Evolutionary conservation across 2,888 invertebrate species (phyloP).

Genomic region (Parthenolecanium corni): DNA sequence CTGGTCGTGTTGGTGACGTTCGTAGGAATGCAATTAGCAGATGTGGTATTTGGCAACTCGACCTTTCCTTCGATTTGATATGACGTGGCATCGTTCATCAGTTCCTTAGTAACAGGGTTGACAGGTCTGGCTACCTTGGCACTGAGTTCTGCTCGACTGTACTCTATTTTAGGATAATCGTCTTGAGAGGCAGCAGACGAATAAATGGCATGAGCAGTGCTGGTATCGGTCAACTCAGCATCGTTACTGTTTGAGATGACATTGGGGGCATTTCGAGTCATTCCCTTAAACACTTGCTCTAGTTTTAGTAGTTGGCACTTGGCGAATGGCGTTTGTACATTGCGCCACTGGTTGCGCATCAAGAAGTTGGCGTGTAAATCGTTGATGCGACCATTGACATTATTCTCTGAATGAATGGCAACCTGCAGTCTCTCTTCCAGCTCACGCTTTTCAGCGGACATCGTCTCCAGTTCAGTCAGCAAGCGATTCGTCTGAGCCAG

Average conservation of each 20-base stretch:
- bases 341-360: slow-evolving; percentile 10
- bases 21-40: slow-evolving; percentile 1
- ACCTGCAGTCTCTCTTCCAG: slow-evolving; percentile 49
- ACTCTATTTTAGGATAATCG: background rate
- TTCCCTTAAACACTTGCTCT: slow-evolving; percentile 15
- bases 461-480: slow-evolving; percentile 50
- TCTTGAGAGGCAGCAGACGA: background rate
- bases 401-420: slow-evolving; percentile 39
- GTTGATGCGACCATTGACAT: slow-evolving; percentile 3
- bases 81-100: slow-evolving; percentile 15
- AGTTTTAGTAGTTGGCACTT: slow-evolving; percentile 21
- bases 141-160: background rate
- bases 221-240: background rate
- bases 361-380: slow-evolving; percentile 10
- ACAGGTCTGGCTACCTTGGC: slow-evolving; percentile 26
- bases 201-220: background rate
- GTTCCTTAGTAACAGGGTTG: slow-evolving; percentile 30
- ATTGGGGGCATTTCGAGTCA: slow-evolving; percentile 13
- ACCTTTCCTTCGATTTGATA: background rate
- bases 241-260: background rate
- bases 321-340: slow-evolving; percentile 19
- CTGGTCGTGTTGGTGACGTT: background rate
- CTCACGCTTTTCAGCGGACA: slow-evolving; percentile 47
- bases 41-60: background rate
- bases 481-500: slow-evolving; percentile 53